Conservation (phyloP, 2,797 vertebrate species). For the Sphaeramia orbicularis region DNA sequence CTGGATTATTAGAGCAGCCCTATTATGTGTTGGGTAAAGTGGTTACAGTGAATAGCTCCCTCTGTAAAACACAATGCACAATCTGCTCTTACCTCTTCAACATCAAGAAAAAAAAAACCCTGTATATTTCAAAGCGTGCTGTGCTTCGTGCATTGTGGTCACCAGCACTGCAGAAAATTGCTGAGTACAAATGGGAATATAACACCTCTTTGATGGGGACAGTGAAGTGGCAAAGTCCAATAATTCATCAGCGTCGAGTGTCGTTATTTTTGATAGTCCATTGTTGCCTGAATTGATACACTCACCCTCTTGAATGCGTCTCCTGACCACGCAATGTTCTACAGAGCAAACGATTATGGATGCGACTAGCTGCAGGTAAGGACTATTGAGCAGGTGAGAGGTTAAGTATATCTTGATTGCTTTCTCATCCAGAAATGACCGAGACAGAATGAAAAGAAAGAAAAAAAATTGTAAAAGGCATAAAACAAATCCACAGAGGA, state of each 20-base stretch:
- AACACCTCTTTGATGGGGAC: conserved; percentile 17
- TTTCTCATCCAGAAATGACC: conserved; percentile 1
- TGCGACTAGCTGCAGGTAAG: conserved; percentile 14
- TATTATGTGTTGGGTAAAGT: neutral
- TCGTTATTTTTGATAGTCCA: conserved; percentile 48
- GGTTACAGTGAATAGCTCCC: neutral
- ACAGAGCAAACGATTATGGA: conserved; percentile 41
- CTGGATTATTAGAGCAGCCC: too few relatives aligned
- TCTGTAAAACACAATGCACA: neutral
- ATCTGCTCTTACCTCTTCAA: neutral
- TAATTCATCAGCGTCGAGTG: conserved; percentile 22
- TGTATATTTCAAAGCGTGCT: neutral
- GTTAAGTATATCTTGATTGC: conserved; percentile 29
- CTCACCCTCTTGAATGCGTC: conserved; percentile 25
- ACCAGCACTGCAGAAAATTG: neutral
- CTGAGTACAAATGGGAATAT: neutral
- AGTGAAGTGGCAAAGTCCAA: conserved; percentile 12
- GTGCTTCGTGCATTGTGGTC: neutral
- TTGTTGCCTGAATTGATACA: conserved; percentile 45
- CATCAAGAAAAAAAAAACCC: neutral
- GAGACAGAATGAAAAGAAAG: neutral
- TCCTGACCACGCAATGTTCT: conserved; percentile 28
- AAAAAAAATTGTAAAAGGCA: neutral
- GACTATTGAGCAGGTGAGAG: conserved; percentile 40
- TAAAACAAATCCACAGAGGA: too few relatives aligned